Base-by-base conservation (phyloP, 2,888 invertebrate species). In the Seira sanloemensis region DNA sequence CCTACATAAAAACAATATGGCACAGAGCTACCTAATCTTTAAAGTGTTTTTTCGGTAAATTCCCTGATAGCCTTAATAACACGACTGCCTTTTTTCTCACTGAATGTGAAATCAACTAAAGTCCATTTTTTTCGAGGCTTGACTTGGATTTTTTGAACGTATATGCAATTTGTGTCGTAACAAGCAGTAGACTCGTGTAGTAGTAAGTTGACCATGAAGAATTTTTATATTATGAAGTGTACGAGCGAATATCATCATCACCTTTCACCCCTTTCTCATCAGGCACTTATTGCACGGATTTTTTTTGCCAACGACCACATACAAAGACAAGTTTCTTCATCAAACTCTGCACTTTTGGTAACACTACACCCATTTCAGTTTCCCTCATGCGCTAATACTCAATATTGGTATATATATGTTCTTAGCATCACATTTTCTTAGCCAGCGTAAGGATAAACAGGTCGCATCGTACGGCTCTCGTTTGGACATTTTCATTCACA, bases 41-140 rank as follows among this genome's bases (percentile, higher is more conserved):
- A 4, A 16, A 58, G n/a, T 58, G 5, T 7, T 58, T n/a, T 54
- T 75, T 27, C 66, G 5, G 23, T 19, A 67, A 66, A 84, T 58
- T 69, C 78, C 62, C 50, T 50, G 46, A 19, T 78, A 74, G 74
- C 83, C 83, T 78, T 84, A 84, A 84, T 84, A 74, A 84, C 83
- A 76, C 66, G 4, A 21, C 37, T 62, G 5, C n/a, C 74, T 46
- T 65, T 65, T 26, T 25, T 67, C 26, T 21, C n/a, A n/a, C 62
- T 23, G 62, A 62, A 37, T 37, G 12, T 9, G 12, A 62, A 62
- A 62, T 1, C 62, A 62, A 62, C 2, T 9, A 37, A 21, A 7
- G 21, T 62, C 62, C 12, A 37, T 37, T 62, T 62, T 21, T 62
- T 23, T 62, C 62, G 12, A 5, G 21, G 62, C 23, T n/a, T 23